Percentiles rank a stretch among this genome's conserved stretches.
Evolutionary conservation across 2,888 invertebrate genomes (phyloP).

Genomic region (Hipparchia semele): DNA sequence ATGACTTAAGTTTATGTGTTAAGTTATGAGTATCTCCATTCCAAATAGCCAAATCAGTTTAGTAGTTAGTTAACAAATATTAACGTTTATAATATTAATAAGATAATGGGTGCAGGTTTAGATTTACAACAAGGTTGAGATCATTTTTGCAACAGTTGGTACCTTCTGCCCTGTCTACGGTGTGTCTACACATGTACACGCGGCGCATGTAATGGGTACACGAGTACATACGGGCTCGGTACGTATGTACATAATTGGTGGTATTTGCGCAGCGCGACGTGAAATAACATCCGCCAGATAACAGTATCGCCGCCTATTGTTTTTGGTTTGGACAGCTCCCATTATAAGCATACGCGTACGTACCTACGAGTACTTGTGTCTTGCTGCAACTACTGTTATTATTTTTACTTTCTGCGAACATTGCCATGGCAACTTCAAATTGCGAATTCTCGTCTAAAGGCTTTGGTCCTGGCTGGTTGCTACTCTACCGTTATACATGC

Average conservation of each 20-base stretch:
- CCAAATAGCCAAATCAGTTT: too few relatives aligned
- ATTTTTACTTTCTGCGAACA: constrained; percentile 3
- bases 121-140: too few relatives aligned
- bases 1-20: too few relatives aligned
- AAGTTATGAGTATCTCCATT: too few relatives aligned
- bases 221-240: constrained; percentile 40
- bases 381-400: constrained; percentile 16
- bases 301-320: constrained; percentile 45
- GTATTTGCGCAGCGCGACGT: constrained; percentile 64
- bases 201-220: neutral
- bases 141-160: neutral
- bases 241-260: constrained; percentile 49
- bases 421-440: neutral
- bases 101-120: too few relatives aligned
- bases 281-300: constrained; percentile 74
- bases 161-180: neutral
- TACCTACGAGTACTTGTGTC: neutral
- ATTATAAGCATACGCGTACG: constrained; percentile 13
- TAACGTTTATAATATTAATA: too few relatives aligned
- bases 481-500: too few relatives aligned
- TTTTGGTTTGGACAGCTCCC: constrained; percentile 37
- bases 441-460: too few relatives aligned
- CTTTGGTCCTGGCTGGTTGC: too few relatives aligned
- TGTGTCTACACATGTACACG: neutral
- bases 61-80: too few relatives aligned